Evolutionary conservation across 1,140 invertebrate species (phyloP), one percentile per base, ranked within the genome.

Genomic region (Pristionchus pacificus): DNA sequence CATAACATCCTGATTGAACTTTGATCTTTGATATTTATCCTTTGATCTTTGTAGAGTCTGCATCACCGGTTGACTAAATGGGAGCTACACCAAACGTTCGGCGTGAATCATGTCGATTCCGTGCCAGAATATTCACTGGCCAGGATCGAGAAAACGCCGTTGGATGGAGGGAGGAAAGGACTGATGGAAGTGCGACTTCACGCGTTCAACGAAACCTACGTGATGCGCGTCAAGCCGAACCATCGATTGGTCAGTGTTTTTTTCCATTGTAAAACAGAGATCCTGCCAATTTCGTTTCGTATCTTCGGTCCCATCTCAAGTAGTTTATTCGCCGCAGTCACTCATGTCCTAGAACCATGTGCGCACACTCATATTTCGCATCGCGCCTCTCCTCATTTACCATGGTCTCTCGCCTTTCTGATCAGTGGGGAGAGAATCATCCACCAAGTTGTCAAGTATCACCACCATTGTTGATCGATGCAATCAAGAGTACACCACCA

Each of bases 181-280:
- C 30, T 61, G 14, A 55, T 66, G n/a, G 60, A 63, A 60, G 60
- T 83, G 27, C 58, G 70, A n/a, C 82, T 83, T 60, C 55, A 65
- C 2, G 81, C 82, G 24, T 83, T 72, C 72, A 77, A 83, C 64
- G 65, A 73, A 19, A 74, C 80, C 2, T 83, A 78, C 68, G 63
- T 78, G 24, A 65, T 83, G 63, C 61, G 83, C 27, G 62, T 83
- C 2, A 30, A 74, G 33, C 75, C 77, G 30, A 82, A 82, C 66
- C 62, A 70, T 65, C 59, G 61, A 68, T 55, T 84, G 33, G 77
- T 78, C n/a, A 71, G 74, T 60, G 32, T 70, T 60, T 33, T 24
- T 27, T 65, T 25, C 27, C 29, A n/a, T 24, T 49, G n/a, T n/a
- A n/a, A n/a, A n/a, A n/a, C n/a, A n/a, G n/a, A n/a, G n/a, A n/a